Evolutionary conservation across 2,797 vertebrate species (phyloP).

Genomic region (Danio tinwini): DNA sequence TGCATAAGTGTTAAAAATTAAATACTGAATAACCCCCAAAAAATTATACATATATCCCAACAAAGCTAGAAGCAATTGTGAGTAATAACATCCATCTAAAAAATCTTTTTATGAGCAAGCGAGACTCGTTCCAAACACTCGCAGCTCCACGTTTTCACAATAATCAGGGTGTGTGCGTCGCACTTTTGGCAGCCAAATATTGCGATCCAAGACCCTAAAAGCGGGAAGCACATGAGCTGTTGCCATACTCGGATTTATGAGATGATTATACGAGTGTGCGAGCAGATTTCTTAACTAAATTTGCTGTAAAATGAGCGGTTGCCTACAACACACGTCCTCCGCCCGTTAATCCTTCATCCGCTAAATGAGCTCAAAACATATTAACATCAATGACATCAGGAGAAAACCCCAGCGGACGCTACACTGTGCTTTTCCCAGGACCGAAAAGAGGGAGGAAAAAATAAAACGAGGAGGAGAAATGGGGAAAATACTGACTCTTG

Average conservation of each 20-base stretch:
- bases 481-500: slow-evolving; percentile 1
- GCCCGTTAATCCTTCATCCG: slow-evolving; percentile 21
- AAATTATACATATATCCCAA: too few species aligned
- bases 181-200: slow-evolving; percentile 6
- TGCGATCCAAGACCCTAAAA: slow-evolving; percentile 15
- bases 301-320: slow-evolving; percentile 14
- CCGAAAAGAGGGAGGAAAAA: neutral
- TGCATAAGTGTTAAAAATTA: too few species aligned
- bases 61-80: neutral
- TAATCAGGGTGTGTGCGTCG: slow-evolving; percentile 7
- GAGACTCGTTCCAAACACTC: slow-evolving; percentile 13
- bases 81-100: neutral
- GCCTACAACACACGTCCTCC: slow-evolving; percentile 1
- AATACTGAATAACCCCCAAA: too few species aligned
- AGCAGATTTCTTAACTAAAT: slow-evolving; percentile 6
- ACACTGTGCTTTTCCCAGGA: neutral
- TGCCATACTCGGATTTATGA: slow-evolving; percentile 27
- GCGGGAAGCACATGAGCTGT: neutral
- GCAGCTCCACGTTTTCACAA: neutral
- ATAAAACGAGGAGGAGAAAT: neutral
- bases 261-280: slow-evolving; percentile 7
- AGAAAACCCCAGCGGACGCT: neutral
- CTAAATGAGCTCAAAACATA: slow-evolving; percentile 6
- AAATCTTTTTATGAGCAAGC: neutral
- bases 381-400: slow-evolving; percentile 29